Percentiles rank a stretch among this genome's conserved stretches.
phyloP scores from a whole-genome alignment of 2,113 vertebrate species.

The Rana temporaria region DNA sequence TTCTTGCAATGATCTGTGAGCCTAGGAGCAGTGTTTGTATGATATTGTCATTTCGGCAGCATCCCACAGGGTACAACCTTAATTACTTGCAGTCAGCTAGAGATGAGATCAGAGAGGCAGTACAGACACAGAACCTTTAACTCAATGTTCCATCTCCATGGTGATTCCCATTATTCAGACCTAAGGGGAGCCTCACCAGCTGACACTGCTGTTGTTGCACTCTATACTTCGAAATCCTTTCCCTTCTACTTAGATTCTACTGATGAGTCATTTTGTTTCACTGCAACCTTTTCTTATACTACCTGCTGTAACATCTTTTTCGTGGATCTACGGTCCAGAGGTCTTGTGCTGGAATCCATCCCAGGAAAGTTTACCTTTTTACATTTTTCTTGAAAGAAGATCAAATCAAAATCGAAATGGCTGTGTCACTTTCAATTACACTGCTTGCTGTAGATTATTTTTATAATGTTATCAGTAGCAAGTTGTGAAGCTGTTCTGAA shows the following conservation, averaged over 20 bases:
- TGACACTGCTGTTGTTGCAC: conserved; percentile 1
- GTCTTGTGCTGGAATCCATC: conserved; percentile 16
- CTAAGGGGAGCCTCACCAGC: conserved; percentile 43
- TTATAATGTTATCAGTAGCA: too few relatives aligned
- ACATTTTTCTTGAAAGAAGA: background rate
- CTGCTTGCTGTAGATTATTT: too few relatives aligned
- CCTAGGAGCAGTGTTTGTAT: conserved; percentile 32
- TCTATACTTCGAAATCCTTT: conserved; percentile 20
- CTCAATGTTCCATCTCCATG: conserved; percentile 48
- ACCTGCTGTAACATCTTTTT: conserved; percentile 30
- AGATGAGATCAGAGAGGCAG: conserved; percentile 48
- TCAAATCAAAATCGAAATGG: too few relatives aligned
- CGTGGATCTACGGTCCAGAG: conserved; percentile 15
- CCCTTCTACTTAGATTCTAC: conserved; percentile 12
- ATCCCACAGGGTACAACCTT: conserved; percentile 43
- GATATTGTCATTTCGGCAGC: conserved; percentile 44
- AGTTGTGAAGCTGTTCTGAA: too few relatives aligned
- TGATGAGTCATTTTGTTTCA: conserved; percentile 29
- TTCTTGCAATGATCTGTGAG: conserved; percentile 2
- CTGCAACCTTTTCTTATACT: conserved; percentile 31
- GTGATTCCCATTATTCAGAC: conserved; percentile 46
- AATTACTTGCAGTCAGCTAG: conserved; percentile 44
- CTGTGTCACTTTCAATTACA: too few relatives aligned
- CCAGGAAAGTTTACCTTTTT: background rate
- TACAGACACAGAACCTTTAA: conserved; percentile 34